Conservation (phyloP, 2,888 invertebrate genomes). For the Platycheirus rosarum region DNA sequence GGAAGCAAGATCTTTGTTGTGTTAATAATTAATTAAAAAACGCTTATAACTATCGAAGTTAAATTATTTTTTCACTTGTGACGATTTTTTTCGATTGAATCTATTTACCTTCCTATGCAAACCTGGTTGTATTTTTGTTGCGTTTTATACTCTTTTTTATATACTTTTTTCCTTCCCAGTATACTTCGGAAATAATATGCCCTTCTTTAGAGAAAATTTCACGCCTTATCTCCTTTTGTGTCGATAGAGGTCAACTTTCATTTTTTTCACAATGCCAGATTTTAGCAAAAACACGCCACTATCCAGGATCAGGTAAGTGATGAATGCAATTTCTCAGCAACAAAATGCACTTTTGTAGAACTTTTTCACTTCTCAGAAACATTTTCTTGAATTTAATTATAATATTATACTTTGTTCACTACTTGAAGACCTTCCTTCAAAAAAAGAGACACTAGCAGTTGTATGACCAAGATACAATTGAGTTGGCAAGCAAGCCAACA, state of each 20-base stretch:
- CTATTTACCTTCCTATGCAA: constrained; percentile 71
- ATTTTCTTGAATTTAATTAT: constrained; percentile 24
- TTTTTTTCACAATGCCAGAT: constrained; percentile 5
- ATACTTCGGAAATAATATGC: constrained; percentile 18
- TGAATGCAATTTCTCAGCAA: constrained; percentile 1
- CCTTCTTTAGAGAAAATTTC: constrained; percentile 22
- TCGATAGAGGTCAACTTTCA: neutral
- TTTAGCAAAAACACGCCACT: constrained; percentile 19
- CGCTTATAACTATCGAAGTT: constrained; percentile 46
- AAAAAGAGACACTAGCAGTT: neutral
- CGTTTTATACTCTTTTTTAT: too few relatives aligned
- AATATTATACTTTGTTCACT: neutral
- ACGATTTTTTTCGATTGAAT: constrained; percentile 33
- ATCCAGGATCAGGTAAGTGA: constrained; percentile 44
- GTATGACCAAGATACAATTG: constrained; percentile 38
- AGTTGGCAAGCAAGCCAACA: neutral
- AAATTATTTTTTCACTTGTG: constrained; percentile 40
- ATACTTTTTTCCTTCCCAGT: constrained; percentile 7
- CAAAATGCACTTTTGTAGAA: constrained; percentile 30
- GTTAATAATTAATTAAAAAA: constrained; percentile 29
- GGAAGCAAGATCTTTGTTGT: neutral
- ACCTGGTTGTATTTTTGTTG: constrained; percentile 56
- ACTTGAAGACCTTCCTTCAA: neutral
- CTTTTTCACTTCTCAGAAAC: constrained; percentile 47
- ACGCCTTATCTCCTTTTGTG: too few relatives aligned